phyloP scores from a whole-genome alignment of 2,888 invertebrate species.

The Apeira syringaria region DNA sequence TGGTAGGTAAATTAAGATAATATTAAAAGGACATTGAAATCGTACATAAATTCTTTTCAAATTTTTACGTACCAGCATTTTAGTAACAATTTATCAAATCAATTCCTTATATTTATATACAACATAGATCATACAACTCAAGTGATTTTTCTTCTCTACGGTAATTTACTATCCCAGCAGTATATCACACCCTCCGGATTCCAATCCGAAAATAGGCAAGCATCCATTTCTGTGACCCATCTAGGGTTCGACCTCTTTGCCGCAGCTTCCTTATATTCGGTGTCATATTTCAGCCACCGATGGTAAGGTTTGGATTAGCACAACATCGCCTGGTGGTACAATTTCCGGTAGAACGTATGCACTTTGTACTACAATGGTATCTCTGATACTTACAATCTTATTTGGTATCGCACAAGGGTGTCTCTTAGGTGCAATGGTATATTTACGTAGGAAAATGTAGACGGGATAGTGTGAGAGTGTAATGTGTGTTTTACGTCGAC shows the following conservation, averaged over 20 bases:
- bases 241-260: conserved; percentile 34
- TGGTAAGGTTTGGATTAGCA: conserved; percentile 41
- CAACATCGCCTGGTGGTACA: conserved; percentile 38
- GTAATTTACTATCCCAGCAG: conserved; percentile 21
- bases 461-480: too few species aligned
- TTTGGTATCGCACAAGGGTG: too few species aligned
- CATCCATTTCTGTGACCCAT: conserved; percentile 24
- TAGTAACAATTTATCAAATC: too few species aligned
- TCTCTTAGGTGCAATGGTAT: too few species aligned
- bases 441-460: too few species aligned
- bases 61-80: too few species aligned
- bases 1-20: too few species aligned
- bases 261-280: conserved; percentile 50
- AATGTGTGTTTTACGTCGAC: too few species aligned
- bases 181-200: conserved; percentile 21
- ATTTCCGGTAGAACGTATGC: conserved; percentile 22
- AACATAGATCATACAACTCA: conserved; percentile 12
- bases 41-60: too few species aligned
- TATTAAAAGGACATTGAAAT: too few species aligned
- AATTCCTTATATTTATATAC: too few species aligned
- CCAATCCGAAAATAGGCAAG: conserved; percentile 20
- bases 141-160: conserved; percentile 21
- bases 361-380: conserved; percentile 12
- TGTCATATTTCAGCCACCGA: conserved; percentile 52
- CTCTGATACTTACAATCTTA: conserved; percentile 1